Base-by-base conservation (phyloP, 2,888 invertebrate species). In the Tenthredo scrophulariae region DNA sequence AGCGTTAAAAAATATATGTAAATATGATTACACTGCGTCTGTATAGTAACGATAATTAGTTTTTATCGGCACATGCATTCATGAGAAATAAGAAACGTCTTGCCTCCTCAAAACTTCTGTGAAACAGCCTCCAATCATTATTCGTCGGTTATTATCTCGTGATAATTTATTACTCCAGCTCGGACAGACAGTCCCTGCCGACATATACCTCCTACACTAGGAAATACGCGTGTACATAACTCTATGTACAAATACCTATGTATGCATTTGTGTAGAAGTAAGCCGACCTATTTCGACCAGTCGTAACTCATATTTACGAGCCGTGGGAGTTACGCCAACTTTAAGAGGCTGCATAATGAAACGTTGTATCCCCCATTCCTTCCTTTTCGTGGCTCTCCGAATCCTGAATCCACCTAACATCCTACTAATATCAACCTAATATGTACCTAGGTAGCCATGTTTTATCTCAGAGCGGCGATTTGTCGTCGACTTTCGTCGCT, bases 311-410 rank as follows among this genome's bases (percentile, higher is more conserved):
- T 90, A 91, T 91, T 91, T 91, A 91, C 90, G 90, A 91, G 88
- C 91, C 88, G 90, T 90, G 91, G 91, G 91, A 91, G 91, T 91
- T 90, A 91, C 89, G 91, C 91, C 91, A 91, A 91, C 88, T 90
- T 89, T 91, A 91, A 91, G 91, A 91, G 91, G 90, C 90, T 91
- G 91, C 90, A 91, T 91, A 91, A 91, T 91, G 91, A 91, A 91
- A 91, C 88, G 87, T 89, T 87, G 89, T 88, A 87, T 87, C 87
- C 87, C 86, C 74, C 84, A 86, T 85, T 85, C 84, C 84, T 83
- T 83, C 84, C 84, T 84, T 75, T 84, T 40, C 33, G 62, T 46
- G 70, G 33, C 83, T 26, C 62, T 13, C 67, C n/a, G 50, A 83
- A 29, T 67, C 22, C 83, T 40, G 67, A 46, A 83, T 83, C 46